A percentile compares a stretch with the other conserved stretches of the same genome.
Evolutionary conservation across 2,113 vertebrate species (phyloP).

Genomic region (Nothobranchius kuhntae): DNA sequence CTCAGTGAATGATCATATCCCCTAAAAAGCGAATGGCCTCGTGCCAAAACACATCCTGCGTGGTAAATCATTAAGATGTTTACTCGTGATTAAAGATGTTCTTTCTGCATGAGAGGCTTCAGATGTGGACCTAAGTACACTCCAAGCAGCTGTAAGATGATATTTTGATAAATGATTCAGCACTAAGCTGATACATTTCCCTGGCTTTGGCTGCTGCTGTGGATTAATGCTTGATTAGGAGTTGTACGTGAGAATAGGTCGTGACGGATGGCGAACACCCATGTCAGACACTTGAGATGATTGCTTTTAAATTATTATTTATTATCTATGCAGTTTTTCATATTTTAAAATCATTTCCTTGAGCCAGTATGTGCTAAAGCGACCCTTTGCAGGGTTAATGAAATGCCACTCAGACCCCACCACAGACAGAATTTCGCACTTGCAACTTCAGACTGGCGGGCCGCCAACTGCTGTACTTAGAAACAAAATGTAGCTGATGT

Average conservation of each 20-base stretch:
- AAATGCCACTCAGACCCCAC: too few relatives aligned
- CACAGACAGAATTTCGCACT: too few relatives aligned
- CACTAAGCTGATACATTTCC: conserved; percentile 40
- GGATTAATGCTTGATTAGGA: conserved; percentile 22
- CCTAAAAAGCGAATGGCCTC: conserved; percentile 5
- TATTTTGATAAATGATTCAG: conserved; percentile 60
- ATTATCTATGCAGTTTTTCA: not conserved
- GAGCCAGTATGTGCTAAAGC: too few relatives aligned
- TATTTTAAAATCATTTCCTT: too few relatives aligned
- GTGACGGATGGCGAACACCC: conserved; percentile 1
- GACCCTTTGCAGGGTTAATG: too few relatives aligned
- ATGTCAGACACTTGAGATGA: not conserved
- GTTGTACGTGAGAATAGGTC: conserved; percentile 2
- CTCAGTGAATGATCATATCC: conserved; percentile 14
- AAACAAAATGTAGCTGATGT: too few relatives aligned
- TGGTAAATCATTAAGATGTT: conserved; percentile 61
- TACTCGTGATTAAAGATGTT: conserved; percentile 53
- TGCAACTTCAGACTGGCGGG: too few relatives aligned
- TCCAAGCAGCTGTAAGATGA: conserved; percentile 16
- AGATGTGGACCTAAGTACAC: conserved; percentile 30
- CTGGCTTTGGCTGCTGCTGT: conserved; percentile 34
- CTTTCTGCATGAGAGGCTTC: conserved; percentile 25
- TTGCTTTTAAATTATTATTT: not conserved
- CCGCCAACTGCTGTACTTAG: too few relatives aligned
- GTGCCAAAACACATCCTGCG: conserved; percentile 40